These are phyloP conservation scores for Phycodurus eques DNA, from an alignment of 2,113 vertebrate genomes.

Conservation along the genomic window DNA sequence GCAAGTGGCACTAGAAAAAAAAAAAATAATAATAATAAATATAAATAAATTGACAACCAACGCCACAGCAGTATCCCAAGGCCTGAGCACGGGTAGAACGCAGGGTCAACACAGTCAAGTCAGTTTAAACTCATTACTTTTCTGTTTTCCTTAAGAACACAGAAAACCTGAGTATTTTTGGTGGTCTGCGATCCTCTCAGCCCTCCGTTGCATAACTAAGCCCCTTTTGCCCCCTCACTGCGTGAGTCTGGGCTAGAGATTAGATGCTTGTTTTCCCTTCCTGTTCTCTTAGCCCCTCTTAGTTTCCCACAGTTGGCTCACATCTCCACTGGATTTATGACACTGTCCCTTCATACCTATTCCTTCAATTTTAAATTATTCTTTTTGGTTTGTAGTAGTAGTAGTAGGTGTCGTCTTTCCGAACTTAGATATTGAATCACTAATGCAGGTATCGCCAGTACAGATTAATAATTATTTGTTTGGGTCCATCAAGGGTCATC, in stretches of 20 bases:
- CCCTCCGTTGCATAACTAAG: constrained; percentile 62
- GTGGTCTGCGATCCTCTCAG: constrained; percentile 41
- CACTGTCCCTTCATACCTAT: neutral
- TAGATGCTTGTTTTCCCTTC: constrained; percentile 63
- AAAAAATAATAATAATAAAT: no score
- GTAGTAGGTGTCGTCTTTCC: neutral
- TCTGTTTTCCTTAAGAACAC: constrained; percentile 43
- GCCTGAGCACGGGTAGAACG: constrained; percentile 3
- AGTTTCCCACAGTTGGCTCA: constrained; percentile 56
- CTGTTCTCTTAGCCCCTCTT: constrained; percentile 57
- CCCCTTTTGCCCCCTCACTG: constrained; percentile 56
- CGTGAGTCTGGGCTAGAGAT: constrained; percentile 67
- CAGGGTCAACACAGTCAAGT: constrained; percentile 9
- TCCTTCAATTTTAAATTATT: neutral
- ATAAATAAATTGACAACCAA: no score
- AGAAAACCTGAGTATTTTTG: constrained; percentile 49
- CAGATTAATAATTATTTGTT: neutral
- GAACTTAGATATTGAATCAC: no score
- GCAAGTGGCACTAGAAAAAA: no score
- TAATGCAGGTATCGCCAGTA: no score
- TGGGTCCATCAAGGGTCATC: constrained; percentile 20
- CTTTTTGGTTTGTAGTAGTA: neutral
- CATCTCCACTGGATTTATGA: constrained; percentile 11
- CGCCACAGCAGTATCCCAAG: neutral
- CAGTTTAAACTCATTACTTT: constrained; percentile 44